Base-by-base conservation (phyloP, 92 coral and sea anemone species). In the Phymanthus crucifer region DNA sequence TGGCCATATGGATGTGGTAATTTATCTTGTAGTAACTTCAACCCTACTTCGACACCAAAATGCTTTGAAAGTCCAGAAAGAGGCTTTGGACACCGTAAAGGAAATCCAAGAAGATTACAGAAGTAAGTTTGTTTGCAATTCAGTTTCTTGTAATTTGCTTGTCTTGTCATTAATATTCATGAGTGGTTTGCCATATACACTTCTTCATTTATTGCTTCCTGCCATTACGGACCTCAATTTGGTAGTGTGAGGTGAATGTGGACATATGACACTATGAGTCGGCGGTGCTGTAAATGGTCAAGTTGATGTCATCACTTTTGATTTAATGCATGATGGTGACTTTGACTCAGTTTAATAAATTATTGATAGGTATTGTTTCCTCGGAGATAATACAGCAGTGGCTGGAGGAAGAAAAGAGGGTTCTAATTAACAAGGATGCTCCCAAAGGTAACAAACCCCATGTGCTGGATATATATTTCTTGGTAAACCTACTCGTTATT, bases 381-480 rank as follows among this genome's bases (percentile, higher is more conserved):
- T 27, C 26, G 3, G 68, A 61, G 68, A 61, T 61, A 2, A 3
- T 61, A 61, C 68, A 61, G 68, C 68, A 61, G 32, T 61, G 68
- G 68, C 68, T 61, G 32, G 68, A 61, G 2, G 68, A 61, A 21
- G 68, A 61, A 21, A 61, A 61, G 68, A 61, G 32, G 68, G 21
- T 3, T 21, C 68, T 61, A 61, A 61, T 61, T 21, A 61, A 61
- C 14, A 61, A 61, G 32, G 68, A 61, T 61, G 68, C 68, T 61
- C 68, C 68, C 5, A 61, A 61, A 61, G 68, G 68, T 61, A 61
- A 45, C 50, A 45, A 45, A 45, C 50, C 50, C 50, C 50, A 45
- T 1, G 50, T 45, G 50, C 50, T 0, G n/a, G n/a, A n/a, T n/a
- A n/a, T n/a, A n/a, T n/a, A n/a, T n/a, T n/a, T n/a, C n/a, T n/a